Conservation (phyloP, 1,140 invertebrate genomes). For the Globodera rostochiensis region DNA sequence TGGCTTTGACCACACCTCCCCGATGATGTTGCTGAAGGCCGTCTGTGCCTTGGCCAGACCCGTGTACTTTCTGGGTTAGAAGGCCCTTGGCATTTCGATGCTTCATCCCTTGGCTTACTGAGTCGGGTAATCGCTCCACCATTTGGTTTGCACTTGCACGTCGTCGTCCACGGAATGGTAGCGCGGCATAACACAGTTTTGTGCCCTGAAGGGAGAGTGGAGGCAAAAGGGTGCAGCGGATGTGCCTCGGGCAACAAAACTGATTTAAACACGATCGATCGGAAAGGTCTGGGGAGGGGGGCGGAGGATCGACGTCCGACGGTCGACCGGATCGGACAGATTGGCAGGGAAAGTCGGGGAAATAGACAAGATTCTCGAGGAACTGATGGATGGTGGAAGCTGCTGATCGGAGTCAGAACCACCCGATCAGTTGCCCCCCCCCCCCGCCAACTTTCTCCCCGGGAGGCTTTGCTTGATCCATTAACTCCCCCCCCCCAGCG, state of each 20-base stretch:
- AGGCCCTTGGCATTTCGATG: background rate
- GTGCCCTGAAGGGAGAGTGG: slow-evolving; percentile 1
- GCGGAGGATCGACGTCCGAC: background rate
- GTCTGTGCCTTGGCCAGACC: slow-evolving; percentile 62
- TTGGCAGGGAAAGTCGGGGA: background rate
- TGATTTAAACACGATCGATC: background rate
- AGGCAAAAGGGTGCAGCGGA: slow-evolving; percentile 4
- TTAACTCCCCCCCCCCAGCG: background rate
- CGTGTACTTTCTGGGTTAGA: slow-evolving; percentile 53
- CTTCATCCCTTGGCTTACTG: slow-evolving; percentile 33
- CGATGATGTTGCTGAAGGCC: slow-evolving; percentile 52
- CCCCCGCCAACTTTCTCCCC: too few species aligned
- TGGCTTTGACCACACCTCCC: slow-evolving; percentile 63
- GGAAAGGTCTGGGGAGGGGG: background rate
- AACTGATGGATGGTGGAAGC: background rate
- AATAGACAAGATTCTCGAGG: background rate
- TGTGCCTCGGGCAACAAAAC: background rate
- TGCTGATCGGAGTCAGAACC: background rate
- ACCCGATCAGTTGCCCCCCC: background rate
- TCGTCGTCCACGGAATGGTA: slow-evolving; percentile 59
- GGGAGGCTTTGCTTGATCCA: slow-evolving; percentile 1
- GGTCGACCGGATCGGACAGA: background rate
- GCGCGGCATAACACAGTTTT: slow-evolving; percentile 42
- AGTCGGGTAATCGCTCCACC: slow-evolving; percentile 62
- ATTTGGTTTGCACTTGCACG: slow-evolving; percentile 58